Evolutionary conservation across 1,140 invertebrate genomes (phyloP), one percentile per base, ranked within the genome.

Genomic region (Drosophila persimilis): DNA sequence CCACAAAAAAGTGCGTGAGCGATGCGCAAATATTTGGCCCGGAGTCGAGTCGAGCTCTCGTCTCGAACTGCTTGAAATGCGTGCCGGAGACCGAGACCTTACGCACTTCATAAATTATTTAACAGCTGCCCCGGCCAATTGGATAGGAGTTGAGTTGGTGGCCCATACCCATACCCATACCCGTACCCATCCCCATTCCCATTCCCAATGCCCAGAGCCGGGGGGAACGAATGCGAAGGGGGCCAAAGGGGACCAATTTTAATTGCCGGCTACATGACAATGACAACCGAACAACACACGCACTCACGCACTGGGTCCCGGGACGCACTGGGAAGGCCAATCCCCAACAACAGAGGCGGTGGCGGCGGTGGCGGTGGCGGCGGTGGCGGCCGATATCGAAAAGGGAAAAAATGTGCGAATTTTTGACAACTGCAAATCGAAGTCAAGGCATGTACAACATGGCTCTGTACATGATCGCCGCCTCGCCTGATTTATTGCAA

Each of bases 51-150:
- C 59, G 46, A 52, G 44, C 50, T 62, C 29, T 58, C 20, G 54
- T 52, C 26, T 35, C 48, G 41, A 52, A 62, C 78, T 86, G 77
- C 77, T 85, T 85, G 73, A 86, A 80, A 85, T 85, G 80, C 80
- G 83, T 74, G 59, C 58, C 81, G 77, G 60, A 81, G 63, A 77
- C 24, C 24, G 24, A 26, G 24, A 26, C 80, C 65, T 72, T 85
- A 85, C 80, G 80, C 80, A 85, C 80, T 86, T 85, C 81, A 85
- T 85, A 85, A 85, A 85, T 85, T 85, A 85, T 85, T 85, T 77
- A 85, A 77, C 81, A 85, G 80, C 69, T 61, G 73, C 67, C 59
- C 50, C 53, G 59, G 58, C 63, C 69, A 79, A 75, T 80, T 76
- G 62, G 22, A 41, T 41, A 24, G 45, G 48, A 22, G 50, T 48